These are phyloP conservation scores for Troglohyphantes excavatus DNA, from an alignment of 2,888 invertebrate species.

Conservation along the genomic window DNA sequence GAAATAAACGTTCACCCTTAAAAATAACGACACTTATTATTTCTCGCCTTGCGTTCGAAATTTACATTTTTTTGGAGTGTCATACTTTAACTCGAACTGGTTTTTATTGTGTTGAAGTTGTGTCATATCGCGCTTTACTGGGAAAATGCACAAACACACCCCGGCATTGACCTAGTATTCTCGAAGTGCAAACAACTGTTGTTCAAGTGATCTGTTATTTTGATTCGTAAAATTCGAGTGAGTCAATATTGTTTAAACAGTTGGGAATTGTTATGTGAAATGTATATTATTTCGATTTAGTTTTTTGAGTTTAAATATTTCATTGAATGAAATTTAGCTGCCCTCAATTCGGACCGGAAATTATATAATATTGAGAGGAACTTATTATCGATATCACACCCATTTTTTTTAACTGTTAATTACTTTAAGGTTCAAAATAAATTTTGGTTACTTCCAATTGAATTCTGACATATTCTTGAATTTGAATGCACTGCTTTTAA, in stretches of 20 bases:
- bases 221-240: not conserved
- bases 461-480: too few species aligned
- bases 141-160: slow-evolving; percentile 25
- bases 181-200: not conserved
- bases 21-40: not conserved
- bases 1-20: not conserved
- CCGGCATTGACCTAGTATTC: slow-evolving; percentile 50
- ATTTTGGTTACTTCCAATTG: too few species aligned
- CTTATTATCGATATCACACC: too few species aligned
- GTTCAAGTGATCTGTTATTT: not conserved
- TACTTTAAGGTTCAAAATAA: too few species aligned
- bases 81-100: not conserved
- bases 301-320: not conserved
- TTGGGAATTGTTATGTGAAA: too few species aligned
- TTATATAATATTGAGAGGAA: too few species aligned
- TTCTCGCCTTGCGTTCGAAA: not conserved
- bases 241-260: not conserved
- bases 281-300: not conserved
- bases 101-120: not conserved
- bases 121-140: not conserved
- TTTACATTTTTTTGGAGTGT: not conserved
- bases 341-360: too few species aligned
- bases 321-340: not conserved
- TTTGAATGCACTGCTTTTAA: too few species aligned
- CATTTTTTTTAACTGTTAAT: too few species aligned